Base-by-base conservation (phyloP, 2,888 invertebrate genomes). In the Deilephila elpenor region DNA sequence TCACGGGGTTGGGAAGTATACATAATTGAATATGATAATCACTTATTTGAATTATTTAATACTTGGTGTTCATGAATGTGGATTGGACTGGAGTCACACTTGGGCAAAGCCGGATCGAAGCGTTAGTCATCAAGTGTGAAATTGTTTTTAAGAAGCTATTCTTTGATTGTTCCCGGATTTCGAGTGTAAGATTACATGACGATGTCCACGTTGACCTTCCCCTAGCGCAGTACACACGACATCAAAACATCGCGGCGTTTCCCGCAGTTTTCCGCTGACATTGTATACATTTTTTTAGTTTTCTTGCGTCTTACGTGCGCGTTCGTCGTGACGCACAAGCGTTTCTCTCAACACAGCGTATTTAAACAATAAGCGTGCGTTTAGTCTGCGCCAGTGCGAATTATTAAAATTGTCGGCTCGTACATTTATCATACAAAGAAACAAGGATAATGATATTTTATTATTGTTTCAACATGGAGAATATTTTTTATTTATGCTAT, bases 351-450 rank as follows among this genome's bases (percentile, higher is more conserved):
- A 51, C 67, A 67, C 51, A 25, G 25, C 44, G 67, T 44, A 67
- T 67, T 51, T 67, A 67, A 44, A 67, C 67, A 67, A 44, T 67
- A 67, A 64, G 37, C 44, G 37, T 51, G 67, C 67, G 67, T 67
- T 67, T 51, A 67, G 67, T 67, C 67, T 44, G 67, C 67, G 44
- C 44, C 67, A 51, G 51, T 67, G 51, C 64, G 67, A 51, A 51
- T n/a, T 64, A 64, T 67, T 51, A 67, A 67, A 67, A 67, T 11
- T 67, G 51, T 17, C 37, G 44, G 64, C 51, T 51, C n/a, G 3
- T 62, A n/a, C 32, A 17, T 67, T 67, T 44, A 20, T 44, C 17
- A 67, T 64, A 37, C n/a, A 8, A 44, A 44, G 25, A 20, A 37
- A 37, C 25, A 25, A 51, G 67, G 34, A 37, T 32, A 51, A 64